Evolutionary conservation across 2,888 invertebrate genomes (phyloP), one percentile per base, ranked within the genome.

Genomic region (Tipula vernalis): DNA sequence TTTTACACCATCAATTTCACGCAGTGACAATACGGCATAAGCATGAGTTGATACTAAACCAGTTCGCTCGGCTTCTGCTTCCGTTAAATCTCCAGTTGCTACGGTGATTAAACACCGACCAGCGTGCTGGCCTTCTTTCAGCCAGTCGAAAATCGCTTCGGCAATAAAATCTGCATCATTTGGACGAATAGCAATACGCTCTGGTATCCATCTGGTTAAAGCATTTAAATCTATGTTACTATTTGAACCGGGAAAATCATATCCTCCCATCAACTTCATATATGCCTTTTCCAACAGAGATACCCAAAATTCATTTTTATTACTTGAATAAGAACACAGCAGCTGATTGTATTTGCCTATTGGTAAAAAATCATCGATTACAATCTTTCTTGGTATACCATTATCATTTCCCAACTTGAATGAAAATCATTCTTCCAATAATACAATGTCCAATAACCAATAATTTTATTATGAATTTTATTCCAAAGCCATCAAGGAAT

Each of bases 211-310:
- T 0, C 98, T 98, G 36, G 98, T 98, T 87, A 99, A 91, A 0
- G 98, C 98, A 92, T 98, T 97, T 6, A 98, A 94, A 92, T 99
- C 98, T 89, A 98, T 98, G 91, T 98, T 98, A 90, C 98, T 98
- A 91, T 98, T 98, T 2, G 98, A 98, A 36, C 98, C 98, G 36
- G 98, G 98, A 92, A 99, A 99, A 91, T 98, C 98, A 90, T 98
- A 98, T 0, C 98, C 99, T 2, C 98, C 98, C 96, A 96, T 96
- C 12, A 98, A 98, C 93, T 98, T 98, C 96, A 99, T 97, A 89
- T 99, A 99, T 0, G 98, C 98, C 91, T 99, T 99, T 91, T 99
- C 98, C 83, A 99, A 92, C 87, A 99, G 91, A 0, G 98, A 97
- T 86, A 98, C 96, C 98, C 98, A 98, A 89, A 98, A 94, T 91